Base-by-base conservation (phyloP, 1,140 invertebrate species). In the Epicauta chinensis region DNA sequence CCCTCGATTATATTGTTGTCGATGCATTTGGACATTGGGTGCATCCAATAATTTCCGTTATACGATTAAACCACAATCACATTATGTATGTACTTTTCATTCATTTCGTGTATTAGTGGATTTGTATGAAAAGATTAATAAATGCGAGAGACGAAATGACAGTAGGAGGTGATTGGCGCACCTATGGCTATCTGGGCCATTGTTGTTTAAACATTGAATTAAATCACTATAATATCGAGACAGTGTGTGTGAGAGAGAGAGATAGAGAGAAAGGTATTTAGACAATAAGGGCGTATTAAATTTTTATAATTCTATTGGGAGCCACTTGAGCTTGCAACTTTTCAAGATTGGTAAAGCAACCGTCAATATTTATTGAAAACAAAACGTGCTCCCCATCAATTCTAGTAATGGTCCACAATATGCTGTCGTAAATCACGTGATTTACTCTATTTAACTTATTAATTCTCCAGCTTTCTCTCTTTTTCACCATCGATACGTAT, bases 41-140 rank as follows among this genome's bases (percentile, higher is more conserved):
- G 65, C 66, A 66, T 58, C 61, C 54, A 53, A 47, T 52, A 62
- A 62, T 67, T 66, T 67, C 62, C 62, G 62, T 67, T 65, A 67
- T 66, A 59, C 63, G 66, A 68, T 68, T 67, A 65, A n/a, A 67
- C 66, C 66, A 61, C 65, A 68, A 68, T 68, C 66, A 60, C 63
- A 67, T 68, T 68, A 68, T 62, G 51, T 55, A 44, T 58, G 65
- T 59, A 59, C 58, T 51, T 53, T 49, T 41, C 53, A 53, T 51
- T 53, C 52, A 43, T 48, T 50, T 55, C 23, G n/a, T n/a, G n/a
- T 23, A 23, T 23, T 23, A 23, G 23, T 23, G 23, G 7, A 51
- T 53, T 16, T 42, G 45, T 49, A 48, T 37, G 40, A 16, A 38
- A 38, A 23, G 23, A 23, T 3, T 23, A 23, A 5, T 23, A 23